Base-by-base conservation (phyloP, 2,113 vertebrate species). In the Antechinus flavipes region DNA sequence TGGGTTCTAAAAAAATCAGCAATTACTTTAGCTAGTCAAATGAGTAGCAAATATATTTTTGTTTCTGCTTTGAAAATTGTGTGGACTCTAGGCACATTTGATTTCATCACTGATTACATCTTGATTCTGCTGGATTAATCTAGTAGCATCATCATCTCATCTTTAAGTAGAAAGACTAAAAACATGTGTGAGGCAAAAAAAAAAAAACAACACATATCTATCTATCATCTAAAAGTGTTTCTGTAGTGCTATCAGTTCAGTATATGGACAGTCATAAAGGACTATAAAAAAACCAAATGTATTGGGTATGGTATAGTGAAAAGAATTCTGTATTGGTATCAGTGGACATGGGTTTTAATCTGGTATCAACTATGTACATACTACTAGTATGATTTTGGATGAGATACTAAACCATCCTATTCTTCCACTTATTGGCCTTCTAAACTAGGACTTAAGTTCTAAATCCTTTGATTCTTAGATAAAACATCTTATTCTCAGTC, bases 41-140 rank as follows among this genome's bases (percentile, higher is more conserved):
- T 97, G 94, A 98, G 97, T 94, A 96, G 26, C 95, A 95, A 96
- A 94, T 93, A 95, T 96, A 97, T 97, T 98, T 97, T 97, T 96
- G 97, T 97, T 98, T 97, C 94, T 95, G 91, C 96, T 97, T 95
- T 96, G 61, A 94, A 95, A 95, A 95, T 96, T 92, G 96, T 96
- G 96, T 96, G 96, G 97, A 93, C 93, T 56, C 90, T 90, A 97
- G 97, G 53, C 93, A 94, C 1, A 49, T 95, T 96, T 98, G 96
- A 98, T 97, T 97, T 96, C 97, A 93, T 95, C 93, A 27, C 97
- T 98, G 98, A 98, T 98, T 98, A 49, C 97, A 97, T 98, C 97
- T 97, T 96, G 96, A 98, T 98, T 95, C 92, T 56, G 49, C 94
- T 95, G 91, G 96, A 97, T 97, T 97, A 96, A 95, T 97, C 96